A percentile compares a stretch with the other conserved stretches of the same genome.
Conservation (phyloP, 1,140 invertebrate genomes). For the Drosophila setifemur region DNA sequence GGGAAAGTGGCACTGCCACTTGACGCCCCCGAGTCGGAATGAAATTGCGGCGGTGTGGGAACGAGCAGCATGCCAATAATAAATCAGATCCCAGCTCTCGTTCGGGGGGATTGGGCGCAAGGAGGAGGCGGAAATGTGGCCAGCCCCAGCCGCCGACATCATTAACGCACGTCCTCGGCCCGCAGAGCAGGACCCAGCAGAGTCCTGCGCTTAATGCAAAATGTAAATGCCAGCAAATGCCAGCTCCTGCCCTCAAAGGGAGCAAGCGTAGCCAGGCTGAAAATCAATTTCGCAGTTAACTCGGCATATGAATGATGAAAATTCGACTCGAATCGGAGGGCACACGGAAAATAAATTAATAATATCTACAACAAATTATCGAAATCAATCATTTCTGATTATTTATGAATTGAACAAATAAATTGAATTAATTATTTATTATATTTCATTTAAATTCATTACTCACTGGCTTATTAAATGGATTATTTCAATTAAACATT, state of each 20-base stretch:
- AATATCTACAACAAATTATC: no score
- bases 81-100: slow-evolving; percentile 45
- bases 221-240: slow-evolving; percentile 34
- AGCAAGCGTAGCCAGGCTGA: slow-evolving; percentile 4
- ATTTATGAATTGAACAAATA: no score
- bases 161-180: slow-evolving; percentile 40
- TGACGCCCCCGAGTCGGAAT: slow-evolving; percentile 45
- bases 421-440: no score
- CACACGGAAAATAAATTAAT: not conserved
- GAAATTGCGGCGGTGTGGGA: slow-evolving; percentile 46
- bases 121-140: slow-evolving; percentile 30
- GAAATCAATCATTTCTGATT: no score
- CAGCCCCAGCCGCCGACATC: slow-evolving; percentile 48
- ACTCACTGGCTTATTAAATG: no score
- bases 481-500: no score
- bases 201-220: slow-evolving; percentile 9
- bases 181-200: not conserved
- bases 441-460: no score
- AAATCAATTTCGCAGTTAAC: slow-evolving; percentile 46
- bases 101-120: not conserved
- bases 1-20: slow-evolving; percentile 59
- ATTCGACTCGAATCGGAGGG: not conserved
- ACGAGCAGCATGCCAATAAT: slow-evolving; percentile 39
- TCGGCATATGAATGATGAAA: slow-evolving; percentile 35
- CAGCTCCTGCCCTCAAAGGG: no score